Evolutionary conservation across 2,113 vertebrate genomes (phyloP).

Genomic region (Anhinga anhinga): DNA sequence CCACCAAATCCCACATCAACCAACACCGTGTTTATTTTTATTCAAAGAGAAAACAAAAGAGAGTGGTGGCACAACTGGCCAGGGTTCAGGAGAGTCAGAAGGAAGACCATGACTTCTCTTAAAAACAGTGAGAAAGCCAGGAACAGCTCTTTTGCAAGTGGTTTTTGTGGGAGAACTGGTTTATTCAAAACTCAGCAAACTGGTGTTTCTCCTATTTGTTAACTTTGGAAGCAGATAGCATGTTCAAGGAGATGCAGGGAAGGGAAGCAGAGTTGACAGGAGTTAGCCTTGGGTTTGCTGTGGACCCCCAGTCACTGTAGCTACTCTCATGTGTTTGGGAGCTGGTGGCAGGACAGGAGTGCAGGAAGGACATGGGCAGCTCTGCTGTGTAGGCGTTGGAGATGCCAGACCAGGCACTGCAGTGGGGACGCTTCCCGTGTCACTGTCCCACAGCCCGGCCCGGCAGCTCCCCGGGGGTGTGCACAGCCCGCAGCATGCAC

Average conservation of each 20-base stretch:
- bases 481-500: background rate
- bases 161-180: background rate
- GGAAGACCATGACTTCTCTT: background rate
- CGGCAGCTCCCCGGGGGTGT: rapidly evolving
- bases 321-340: background rate
- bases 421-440: background rate
- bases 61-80: background rate
- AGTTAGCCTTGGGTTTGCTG: background rate
- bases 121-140: background rate
- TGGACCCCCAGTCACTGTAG: background rate
- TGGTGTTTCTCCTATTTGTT: background rate
- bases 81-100: background rate
- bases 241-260: background rate
- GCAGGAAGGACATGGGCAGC: rapidly evolving
- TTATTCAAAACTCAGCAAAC: background rate
- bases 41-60: background rate
- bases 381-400: background rate
- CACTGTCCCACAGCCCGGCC: background rate
- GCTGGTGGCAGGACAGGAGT: background rate
- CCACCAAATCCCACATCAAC: conserved; percentile 15
- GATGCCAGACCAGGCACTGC: background rate
- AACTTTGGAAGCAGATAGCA: background rate
- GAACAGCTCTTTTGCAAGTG: background rate
- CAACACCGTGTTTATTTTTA: background rate
- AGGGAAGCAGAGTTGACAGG: background rate